These are phyloP conservation scores for Chaetodon trifasciatus DNA, from an alignment of 2,797 vertebrate genomes.

Conservation along the genomic window DNA sequence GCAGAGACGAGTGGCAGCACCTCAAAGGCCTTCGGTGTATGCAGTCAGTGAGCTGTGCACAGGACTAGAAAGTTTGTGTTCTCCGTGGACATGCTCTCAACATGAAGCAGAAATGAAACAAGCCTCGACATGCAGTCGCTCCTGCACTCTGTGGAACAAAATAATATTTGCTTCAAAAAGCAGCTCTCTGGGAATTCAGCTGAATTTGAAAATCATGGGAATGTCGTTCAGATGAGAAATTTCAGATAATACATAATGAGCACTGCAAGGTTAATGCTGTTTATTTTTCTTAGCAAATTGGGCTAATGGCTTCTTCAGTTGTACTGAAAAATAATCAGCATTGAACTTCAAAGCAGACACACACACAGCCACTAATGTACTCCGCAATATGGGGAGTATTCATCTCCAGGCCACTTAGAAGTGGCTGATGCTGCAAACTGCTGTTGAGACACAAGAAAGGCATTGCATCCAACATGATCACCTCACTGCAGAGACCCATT, in stretches of 20 bases:
- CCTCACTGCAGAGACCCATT: background rate
- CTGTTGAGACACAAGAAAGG: background rate
- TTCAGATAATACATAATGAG: constrained; percentile 9
- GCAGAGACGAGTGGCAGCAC: constrained; percentile 76
- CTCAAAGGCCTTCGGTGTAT: constrained; percentile 70
- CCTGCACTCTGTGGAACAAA: constrained; percentile 33
- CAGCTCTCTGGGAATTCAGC: constrained; percentile 16
- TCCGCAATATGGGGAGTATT: background rate
- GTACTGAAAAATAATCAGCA: background rate
- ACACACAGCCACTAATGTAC: background rate
- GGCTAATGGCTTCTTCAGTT: background rate
- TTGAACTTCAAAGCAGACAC: background rate
- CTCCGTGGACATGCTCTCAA: constrained; percentile 65
- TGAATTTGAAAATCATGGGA: constrained; percentile 40
- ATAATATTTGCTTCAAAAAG: constrained; percentile 42
- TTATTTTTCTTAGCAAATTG: background rate
- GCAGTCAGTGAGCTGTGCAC: constrained; percentile 65
- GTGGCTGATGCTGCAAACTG: background rate
- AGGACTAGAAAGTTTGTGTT: constrained; percentile 59
- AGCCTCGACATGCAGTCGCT: constrained; percentile 50
- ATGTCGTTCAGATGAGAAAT: constrained; percentile 21
- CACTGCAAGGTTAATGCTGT: background rate
- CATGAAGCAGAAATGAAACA: constrained; percentile 60
- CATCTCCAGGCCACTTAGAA: background rate
- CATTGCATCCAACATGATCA: background rate